Evolutionary conservation across 2,888 invertebrate genomes (phyloP), one percentile per base, ranked within the genome.

Genomic region (Dasypolia templi): DNA sequence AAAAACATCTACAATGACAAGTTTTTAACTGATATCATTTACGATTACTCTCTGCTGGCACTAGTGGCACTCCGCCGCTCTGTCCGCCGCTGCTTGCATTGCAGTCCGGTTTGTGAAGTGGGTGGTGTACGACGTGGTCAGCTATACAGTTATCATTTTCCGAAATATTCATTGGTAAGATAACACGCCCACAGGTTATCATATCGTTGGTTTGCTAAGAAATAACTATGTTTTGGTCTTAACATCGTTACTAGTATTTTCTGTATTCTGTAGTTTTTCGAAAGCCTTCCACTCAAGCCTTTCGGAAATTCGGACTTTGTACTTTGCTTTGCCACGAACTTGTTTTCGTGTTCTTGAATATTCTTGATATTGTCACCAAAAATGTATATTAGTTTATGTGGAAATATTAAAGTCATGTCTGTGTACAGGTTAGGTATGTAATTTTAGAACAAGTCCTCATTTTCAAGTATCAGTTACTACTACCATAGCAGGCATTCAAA

Each of bases 291-390:
- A 58, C 35, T 67, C 58, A 79, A 82, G 77, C 80, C 75, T 86
- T 59, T 84, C 86, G 90, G 87, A 90, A 74, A 86, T 59, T 84
- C 86, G 90, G 87, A 90, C 90, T 90, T 90, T 90, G 90, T 78
- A 79, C 85, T 77, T 71, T 62, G 75, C 83, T 72, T 62, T 80
- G 81, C 81, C 77, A 83, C 77, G 81, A 85, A 79, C 70, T 77
- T 71, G 73, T 79, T 87, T 86, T 76, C 74, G 56, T 81, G n/a
- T 6, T 35, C 58, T 64, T 19, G 3, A 64, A 32, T 22, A 72
- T 68, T 75, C 77, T 67, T 46, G 19, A 44, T 22, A 56, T 29
- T 55, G 32, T 63, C 63, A 39, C 11, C n/a, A 32, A 46, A 26
- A 55, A 29, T 5, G 9, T 2, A 0, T 22, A 32, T 5, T n/a